phyloP scores from a whole-genome alignment of 2,797 vertebrate species.

The Hylomyscus alleni region DNA sequence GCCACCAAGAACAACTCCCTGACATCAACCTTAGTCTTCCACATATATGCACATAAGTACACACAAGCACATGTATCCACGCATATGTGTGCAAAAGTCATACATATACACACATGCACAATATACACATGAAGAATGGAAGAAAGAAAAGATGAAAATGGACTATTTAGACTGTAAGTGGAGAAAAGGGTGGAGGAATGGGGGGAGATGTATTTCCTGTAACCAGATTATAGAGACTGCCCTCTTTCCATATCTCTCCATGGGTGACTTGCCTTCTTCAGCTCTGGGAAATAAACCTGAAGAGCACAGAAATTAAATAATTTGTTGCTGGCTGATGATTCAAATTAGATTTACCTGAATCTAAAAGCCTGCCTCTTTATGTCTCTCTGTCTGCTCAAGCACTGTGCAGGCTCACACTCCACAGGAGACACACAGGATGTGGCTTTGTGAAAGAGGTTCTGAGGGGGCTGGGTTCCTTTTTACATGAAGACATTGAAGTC shows the following conservation, averaged over 20 bases:
- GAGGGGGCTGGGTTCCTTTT: background rate
- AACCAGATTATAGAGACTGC: background rate
- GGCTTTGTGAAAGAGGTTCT: background rate
- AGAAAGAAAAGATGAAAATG: constrained; percentile 11
- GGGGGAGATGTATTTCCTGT: background rate
- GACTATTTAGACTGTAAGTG: background rate
- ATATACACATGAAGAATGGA: background rate
- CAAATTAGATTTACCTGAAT: background rate
- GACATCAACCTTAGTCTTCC: background rate
- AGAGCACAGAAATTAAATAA: constrained; percentile 37
- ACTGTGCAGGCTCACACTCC: background rate
- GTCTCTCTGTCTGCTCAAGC: background rate
- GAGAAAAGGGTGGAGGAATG: background rate
- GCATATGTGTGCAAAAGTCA: background rate
- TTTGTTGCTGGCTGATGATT: background rate
- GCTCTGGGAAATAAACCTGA: constrained; percentile 37
- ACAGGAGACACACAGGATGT: background rate
- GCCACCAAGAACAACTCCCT: background rate
- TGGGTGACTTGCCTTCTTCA: background rate
- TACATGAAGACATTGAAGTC: background rate
- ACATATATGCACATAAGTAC: background rate
- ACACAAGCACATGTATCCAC: background rate
- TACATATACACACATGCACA: background rate
- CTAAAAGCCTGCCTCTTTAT: background rate
- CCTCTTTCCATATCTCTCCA: background rate